Conservation (phyloP, 2,113 vertebrate genomes). For the Holacanthus passer region DNA sequence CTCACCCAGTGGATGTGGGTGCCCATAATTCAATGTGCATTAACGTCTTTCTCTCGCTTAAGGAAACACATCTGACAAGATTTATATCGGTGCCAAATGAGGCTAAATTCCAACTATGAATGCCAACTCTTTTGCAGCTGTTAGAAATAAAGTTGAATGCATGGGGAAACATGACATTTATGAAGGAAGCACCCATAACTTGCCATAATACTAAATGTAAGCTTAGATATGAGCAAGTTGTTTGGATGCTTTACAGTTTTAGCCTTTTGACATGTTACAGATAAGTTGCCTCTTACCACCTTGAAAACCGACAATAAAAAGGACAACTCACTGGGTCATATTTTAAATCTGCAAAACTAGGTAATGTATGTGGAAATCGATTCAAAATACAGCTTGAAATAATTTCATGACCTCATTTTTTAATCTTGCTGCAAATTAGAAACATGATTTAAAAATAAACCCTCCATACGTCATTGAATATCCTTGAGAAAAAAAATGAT, state of each 20-base stretch:
- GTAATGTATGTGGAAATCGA: neutral
- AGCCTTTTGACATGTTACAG: neutral
- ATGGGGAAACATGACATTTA: neutral
- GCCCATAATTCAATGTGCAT: neutral
- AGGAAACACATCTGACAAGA: neutral
- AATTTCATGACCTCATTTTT: neutral
- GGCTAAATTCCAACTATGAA: slow-evolving; percentile 2
- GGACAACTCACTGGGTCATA: too few species aligned
- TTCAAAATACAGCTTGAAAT: neutral
- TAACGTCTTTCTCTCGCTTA: neutral
- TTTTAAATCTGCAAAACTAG: slow-evolving; percentile 1
- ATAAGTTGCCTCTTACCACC: neutral
- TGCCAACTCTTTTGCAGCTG: slow-evolving; percentile 15
- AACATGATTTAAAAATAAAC: neutral
- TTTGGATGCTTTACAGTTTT: neutral
- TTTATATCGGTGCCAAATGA: neutral
- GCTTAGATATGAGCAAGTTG: neutral
- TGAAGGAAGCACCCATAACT: neutral
- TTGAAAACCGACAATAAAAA: neutral
- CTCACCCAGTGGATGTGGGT: neutral
- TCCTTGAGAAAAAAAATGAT: neutral
- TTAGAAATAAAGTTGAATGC: slow-evolving; percentile 11
- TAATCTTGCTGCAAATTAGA: neutral
- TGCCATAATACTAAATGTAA: neutral
- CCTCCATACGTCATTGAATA: neutral